A percentile compares a stretch with the other conserved stretches of the same genome.
Evolutionary conservation across 1,140 invertebrate species (phyloP).

Genomic region (Diploscapter pachys): DNA sequence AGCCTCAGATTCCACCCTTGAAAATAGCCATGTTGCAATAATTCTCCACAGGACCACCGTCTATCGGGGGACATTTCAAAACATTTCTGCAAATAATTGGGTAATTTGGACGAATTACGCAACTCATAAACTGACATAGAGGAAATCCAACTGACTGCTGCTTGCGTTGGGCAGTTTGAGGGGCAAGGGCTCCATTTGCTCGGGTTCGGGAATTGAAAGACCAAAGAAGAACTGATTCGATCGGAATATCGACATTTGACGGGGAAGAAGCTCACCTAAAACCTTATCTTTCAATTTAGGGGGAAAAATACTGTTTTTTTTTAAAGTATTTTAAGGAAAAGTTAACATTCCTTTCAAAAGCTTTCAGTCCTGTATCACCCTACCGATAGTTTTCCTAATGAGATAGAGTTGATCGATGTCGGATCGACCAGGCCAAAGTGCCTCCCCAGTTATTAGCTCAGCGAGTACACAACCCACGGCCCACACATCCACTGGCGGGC

Average conservation of each 20-base stretch:
- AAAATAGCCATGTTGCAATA: conserved; percentile 83
- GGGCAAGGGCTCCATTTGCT: conserved; percentile 62
- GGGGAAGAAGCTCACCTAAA: conserved; percentile 78
- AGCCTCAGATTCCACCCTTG: conserved; percentile 33
- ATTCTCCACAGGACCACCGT: conserved; percentile 81
- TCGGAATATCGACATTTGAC: conserved; percentile 90
- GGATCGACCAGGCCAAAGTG: conserved; percentile 93
- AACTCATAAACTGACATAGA: conserved; percentile 14
- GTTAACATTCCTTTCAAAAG: not conserved
- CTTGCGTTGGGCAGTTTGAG: conserved; percentile 37
- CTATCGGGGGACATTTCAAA: conserved; percentile 86
- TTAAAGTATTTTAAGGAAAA: not conserved
- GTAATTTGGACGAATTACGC: not conserved
- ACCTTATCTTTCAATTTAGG: conserved; percentile 10
- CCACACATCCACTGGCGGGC: conserved; percentile 95
- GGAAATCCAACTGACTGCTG: conserved; percentile 34
- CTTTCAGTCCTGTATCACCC: conserved; percentile 14
- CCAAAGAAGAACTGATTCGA: conserved; percentile 87
- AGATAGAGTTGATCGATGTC: conserved; percentile 96
- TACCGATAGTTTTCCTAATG: conserved; percentile 77
- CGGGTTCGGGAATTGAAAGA: conserved; percentile 79
- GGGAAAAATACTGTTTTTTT: not conserved
- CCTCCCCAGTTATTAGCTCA: conserved; percentile 88
- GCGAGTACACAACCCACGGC: conserved; percentile 85
- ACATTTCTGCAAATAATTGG: conserved; percentile 71